phyloP scores from a whole-genome alignment of 2,797 vertebrate species.

The Brotogeris chrysoptera region DNA sequence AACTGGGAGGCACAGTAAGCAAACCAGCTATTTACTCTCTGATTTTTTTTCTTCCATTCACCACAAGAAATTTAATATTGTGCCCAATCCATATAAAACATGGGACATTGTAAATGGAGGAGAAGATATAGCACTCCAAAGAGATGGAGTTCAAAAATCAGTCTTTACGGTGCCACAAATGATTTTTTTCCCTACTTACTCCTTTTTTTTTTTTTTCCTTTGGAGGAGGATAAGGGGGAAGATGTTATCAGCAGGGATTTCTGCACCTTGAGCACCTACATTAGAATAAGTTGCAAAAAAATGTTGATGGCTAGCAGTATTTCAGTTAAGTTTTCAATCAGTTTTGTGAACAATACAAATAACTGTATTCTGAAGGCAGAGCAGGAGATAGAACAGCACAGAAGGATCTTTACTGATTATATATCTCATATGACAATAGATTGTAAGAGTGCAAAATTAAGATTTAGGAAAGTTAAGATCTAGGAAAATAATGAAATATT shows the following conservation, averaged over 20 bases:
- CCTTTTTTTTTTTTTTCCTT: not conserved
- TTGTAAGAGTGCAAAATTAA: not conserved
- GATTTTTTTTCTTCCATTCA: not conserved
- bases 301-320: not conserved
- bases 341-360: not conserved
- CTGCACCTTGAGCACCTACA: not conserved
- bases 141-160: not conserved
- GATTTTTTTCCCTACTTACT: not conserved
- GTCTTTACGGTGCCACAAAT: not conserved
- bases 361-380: not conserved
- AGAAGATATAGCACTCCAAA: not conserved
- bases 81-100: not conserved
- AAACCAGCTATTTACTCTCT: conserved; percentile 12
- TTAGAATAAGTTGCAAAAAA: not conserved
- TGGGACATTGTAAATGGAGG: not conserved
- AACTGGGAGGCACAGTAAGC: conserved; percentile 20
- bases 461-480: not conserved
- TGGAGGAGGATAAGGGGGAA: accelerated
- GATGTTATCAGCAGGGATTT: not conserved
- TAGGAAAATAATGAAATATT: not conserved
- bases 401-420: not conserved
- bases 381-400: not conserved
- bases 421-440: not conserved
- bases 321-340: not conserved
- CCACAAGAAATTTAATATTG: not conserved